Evolutionary conservation across 2,797 vertebrate genomes (phyloP).

Genomic region (Betta splendens): DNA sequence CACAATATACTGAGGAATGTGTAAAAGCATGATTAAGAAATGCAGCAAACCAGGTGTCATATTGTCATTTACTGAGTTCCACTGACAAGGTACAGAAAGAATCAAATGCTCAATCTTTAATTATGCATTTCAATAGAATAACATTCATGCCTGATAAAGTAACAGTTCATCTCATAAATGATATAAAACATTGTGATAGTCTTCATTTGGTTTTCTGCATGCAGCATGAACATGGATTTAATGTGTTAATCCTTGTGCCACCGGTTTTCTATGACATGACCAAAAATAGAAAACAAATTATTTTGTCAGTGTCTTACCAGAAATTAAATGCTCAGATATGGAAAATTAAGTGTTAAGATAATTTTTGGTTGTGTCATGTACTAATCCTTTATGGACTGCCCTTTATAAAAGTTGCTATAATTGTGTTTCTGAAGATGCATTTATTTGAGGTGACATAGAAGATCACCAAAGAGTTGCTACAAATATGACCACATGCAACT

Average conservation of each 20-base stretch:
- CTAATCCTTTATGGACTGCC: not conserved
- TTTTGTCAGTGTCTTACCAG: slow-evolving; percentile 4
- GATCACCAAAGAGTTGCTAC: slow-evolving; percentile 52
- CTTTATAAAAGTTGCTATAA: slow-evolving; percentile 21
- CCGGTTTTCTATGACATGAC: slow-evolving; percentile 14
- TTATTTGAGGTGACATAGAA: slow-evolving; percentile 31
- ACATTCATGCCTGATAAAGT: slow-evolving; percentile 54
- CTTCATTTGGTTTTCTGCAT: slow-evolving; percentile 20
- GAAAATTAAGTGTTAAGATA: slow-evolving; percentile 8
- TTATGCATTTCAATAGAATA: slow-evolving; percentile 52
- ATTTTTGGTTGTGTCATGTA: slow-evolving; percentile 8
- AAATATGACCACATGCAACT: slow-evolving; percentile 40
- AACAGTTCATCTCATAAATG: slow-evolving; percentile 43
- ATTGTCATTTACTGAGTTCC: slow-evolving; percentile 60
- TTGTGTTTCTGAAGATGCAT: slow-evolving; percentile 42
- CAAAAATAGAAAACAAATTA: slow-evolving; percentile 6
- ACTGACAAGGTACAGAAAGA: slow-evolving; percentile 45
- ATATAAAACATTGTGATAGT: slow-evolving; percentile 20
- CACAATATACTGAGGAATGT: too few species aligned
- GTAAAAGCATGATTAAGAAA: not conserved
- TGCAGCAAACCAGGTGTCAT: slow-evolving; percentile 1
- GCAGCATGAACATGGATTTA: slow-evolving; percentile 9
- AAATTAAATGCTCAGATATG: slow-evolving; percentile 20
- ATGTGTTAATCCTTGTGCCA: slow-evolving; percentile 20
- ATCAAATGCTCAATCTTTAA: slow-evolving; percentile 33